phyloP scores from a whole-genome alignment of 2,113 vertebrate genomes.

The Buteo buteo region DNA sequence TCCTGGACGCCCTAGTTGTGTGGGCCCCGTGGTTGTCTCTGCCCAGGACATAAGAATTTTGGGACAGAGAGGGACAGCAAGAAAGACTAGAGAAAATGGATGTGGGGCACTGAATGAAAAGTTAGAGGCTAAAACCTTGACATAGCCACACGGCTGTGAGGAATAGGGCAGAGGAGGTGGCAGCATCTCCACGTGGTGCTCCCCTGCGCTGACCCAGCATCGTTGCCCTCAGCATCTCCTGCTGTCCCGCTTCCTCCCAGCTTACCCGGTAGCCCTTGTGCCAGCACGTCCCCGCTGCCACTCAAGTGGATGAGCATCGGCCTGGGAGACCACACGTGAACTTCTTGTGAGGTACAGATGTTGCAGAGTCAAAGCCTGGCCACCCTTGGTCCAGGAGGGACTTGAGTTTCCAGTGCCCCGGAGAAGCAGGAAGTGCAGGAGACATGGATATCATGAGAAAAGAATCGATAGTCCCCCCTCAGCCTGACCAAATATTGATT shows the following conservation, averaged over 20 bases:
- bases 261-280: neutral
- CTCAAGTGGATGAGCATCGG: neutral
- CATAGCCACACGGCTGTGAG: neutral
- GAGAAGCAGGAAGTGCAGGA: slow-evolving; percentile 61
- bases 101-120: neutral
- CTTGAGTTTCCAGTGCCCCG: slow-evolving; percentile 46
- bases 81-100: neutral
- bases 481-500: slow-evolving; percentile 65
- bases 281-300: slow-evolving; percentile 17
- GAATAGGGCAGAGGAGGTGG: neutral
- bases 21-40: neutral
- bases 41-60: neutral
- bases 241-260: slow-evolving; percentile 2
- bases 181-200: neutral
- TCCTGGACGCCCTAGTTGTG: neutral
- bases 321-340: slow-evolving; percentile 23
- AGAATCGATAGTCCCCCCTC: slow-evolving; percentile 52
- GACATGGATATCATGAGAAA: slow-evolving; percentile 65
- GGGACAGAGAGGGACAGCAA: neutral
- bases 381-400: slow-evolving; percentile 55
- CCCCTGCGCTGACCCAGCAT: neutral
- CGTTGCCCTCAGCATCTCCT: neutral
- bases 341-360: slow-evolving; percentile 63
- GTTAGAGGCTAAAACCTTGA: neutral
- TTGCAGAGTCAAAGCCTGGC: slow-evolving; percentile 50